These are phyloP conservation scores for Trichonephila clavipes DNA, from an alignment of 1,140 invertebrate genomes.

Conservation along the genomic window DNA sequence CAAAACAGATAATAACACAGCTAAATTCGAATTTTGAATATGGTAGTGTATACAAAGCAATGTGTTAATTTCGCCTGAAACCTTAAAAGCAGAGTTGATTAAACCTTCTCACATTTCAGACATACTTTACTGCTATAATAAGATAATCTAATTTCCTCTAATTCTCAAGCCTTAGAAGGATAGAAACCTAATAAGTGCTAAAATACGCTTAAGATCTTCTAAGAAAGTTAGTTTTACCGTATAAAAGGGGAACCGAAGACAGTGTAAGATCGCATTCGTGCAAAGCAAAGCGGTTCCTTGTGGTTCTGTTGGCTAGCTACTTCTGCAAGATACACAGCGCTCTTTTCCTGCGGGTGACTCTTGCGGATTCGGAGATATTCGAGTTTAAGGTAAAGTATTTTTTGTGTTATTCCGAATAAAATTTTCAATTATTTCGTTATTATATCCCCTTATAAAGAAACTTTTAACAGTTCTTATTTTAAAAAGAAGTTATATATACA, in stretches of 20 bases:
- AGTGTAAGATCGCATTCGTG: constrained; percentile 58
- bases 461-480: too few relatives aligned
- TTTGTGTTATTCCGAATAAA: not conserved
- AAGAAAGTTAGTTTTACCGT: not conserved
- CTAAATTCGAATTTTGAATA: too few relatives aligned
- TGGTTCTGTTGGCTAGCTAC: constrained; percentile 75
- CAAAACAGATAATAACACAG: too few relatives aligned
- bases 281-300: constrained; percentile 76
- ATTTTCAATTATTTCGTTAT: too few relatives aligned
- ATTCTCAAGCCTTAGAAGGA: constrained; percentile 70
- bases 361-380: not conserved
- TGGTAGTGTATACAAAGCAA: too few relatives aligned
- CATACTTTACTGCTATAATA: too few relatives aligned
- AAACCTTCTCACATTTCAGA: too few relatives aligned
- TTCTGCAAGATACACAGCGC: constrained; percentile 73
- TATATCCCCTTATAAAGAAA: too few relatives aligned
- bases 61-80: too few relatives aligned
- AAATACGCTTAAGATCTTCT: constrained; percentile 43
- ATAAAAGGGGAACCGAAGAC: not conserved
- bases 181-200: constrained; percentile 47
- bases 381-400: constrained; percentile 58
- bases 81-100: too few relatives aligned
- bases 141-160: constrained; percentile 19
- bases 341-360: too few relatives aligned
- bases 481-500: too few relatives aligned